These are phyloP conservation scores for Cliona cf. orientalis DNA, from an alignment of 37 sponge, comb jelly and placozoan genomes.

Conservation along the genomic window DNA sequence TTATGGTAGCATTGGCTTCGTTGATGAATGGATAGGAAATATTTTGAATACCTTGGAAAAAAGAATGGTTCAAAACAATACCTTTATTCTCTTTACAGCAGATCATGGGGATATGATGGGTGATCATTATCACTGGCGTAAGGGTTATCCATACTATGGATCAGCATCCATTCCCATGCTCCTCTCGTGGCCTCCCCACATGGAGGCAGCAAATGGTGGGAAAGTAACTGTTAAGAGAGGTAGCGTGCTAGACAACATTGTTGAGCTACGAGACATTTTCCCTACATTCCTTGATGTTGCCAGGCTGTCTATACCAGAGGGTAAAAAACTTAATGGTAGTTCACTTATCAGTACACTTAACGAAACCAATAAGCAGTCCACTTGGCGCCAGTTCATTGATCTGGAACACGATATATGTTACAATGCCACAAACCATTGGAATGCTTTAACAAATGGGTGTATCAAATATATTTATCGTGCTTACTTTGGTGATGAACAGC, in stretches of 20 bases:
- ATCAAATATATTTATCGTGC: conserved; percentile 70
- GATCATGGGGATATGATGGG: conserved; percentile 87
- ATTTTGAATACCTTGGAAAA: conserved; percentile 41
- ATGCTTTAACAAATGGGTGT: conserved; percentile 66
- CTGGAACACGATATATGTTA: conserved; percentile 69
- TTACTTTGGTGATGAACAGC: conserved; percentile 61
- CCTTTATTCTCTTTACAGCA: conserved; percentile 70
- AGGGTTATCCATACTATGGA: conserved; percentile 63
- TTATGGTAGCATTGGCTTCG: conserved; percentile 71
- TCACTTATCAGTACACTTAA: conserved; percentile 28
- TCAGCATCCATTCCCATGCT: conserved; percentile 70
- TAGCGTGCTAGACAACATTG: conserved; percentile 16
- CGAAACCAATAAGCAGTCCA: neutral
- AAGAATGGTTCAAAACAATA: conserved; percentile 35
- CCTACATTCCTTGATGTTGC: conserved; percentile 72
- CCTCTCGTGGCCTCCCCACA: conserved; percentile 54
- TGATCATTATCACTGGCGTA: conserved; percentile 78
- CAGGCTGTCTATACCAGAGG: conserved; percentile 11
- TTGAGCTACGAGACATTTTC: conserved; percentile 71
- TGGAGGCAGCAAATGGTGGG: no score
- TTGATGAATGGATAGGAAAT: conserved; percentile 77
- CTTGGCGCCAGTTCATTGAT: conserved; percentile 58
- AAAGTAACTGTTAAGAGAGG: conserved; percentile 35
- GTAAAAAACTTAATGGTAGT: conserved; percentile 61
- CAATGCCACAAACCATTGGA: conserved; percentile 78